Percentiles rank a stretch among this genome's conserved stretches.
phyloP scores from a whole-genome alignment of 2,888 invertebrate species.

The Phaedon cochleariae region DNA sequence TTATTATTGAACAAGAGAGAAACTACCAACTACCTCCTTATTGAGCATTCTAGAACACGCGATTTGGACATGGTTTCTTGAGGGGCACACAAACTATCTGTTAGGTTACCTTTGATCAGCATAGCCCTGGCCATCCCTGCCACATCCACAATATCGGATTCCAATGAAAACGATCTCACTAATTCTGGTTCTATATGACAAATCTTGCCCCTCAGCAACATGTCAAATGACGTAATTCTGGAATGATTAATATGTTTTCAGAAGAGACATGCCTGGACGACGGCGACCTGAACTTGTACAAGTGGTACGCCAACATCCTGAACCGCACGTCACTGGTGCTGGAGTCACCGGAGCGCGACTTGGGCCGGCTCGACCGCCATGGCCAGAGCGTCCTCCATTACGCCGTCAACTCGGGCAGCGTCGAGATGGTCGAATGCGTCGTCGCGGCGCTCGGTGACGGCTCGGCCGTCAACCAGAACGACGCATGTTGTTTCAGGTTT shows the following conservation, averaged over 20 bases:
- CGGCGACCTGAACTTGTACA: conserved; percentile 60
- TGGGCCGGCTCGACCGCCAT: conserved; percentile 71
- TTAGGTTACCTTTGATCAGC: no score
- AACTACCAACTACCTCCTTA: no score
- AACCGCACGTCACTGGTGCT: conserved; percentile 67
- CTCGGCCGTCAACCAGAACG: conserved; percentile 72
- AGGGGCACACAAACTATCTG: no score
- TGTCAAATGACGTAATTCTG: no score
- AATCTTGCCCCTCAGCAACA: no score
- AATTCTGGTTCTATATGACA: no score
- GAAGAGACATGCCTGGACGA: conserved; percentile 29
- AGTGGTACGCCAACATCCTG: conserved; percentile 79
- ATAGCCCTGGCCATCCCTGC: no score
- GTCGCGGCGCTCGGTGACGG: conserved; percentile 60
- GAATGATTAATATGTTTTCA: background rate
- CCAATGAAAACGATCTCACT: no score
- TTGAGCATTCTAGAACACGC: no score
- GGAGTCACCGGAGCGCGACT: conserved; percentile 60
- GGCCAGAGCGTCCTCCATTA: conserved; percentile 78
- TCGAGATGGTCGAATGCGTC: conserved; percentile 68
- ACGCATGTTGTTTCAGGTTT: conserved; percentile 66
- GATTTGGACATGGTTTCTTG: no score
- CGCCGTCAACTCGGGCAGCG: conserved; percentile 74
- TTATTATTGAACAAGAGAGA: no score
- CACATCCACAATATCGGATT: no score